phyloP scores from a whole-genome alignment of 2,113 vertebrate species.

The Callorhinus ursinus region DNA sequence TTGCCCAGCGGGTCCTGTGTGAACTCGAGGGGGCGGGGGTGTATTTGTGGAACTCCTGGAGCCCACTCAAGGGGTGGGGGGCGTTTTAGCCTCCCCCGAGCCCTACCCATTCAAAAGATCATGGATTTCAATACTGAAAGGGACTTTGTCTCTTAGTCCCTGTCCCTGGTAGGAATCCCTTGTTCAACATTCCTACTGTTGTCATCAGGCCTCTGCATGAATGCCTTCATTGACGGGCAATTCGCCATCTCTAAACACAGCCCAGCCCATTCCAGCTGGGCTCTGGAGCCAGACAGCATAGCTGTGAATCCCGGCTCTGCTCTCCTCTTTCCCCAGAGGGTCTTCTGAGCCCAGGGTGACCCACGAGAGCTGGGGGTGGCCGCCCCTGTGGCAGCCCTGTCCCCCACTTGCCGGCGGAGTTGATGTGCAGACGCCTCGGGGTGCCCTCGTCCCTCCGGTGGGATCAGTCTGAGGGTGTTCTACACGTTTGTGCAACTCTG shows the following conservation, averaged over 20 bases:
- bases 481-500: fast-evolving
- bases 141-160: background rate
- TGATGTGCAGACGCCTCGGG: background rate
- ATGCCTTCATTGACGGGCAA: background rate
- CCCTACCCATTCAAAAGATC: background rate
- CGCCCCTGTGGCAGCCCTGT: fast-evolving
- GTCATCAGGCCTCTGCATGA: background rate
- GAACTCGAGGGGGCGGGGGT: background rate
- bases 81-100: too few relatives aligned
- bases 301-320: background rate
- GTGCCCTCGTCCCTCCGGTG: fast-evolving
- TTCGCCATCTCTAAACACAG: background rate
- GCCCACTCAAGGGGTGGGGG: background rate
- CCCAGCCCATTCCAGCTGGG: background rate
- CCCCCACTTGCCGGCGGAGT: background rate
- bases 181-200: background rate
- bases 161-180: background rate
- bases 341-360: background rate
- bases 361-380: background rate
- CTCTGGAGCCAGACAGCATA: background rate
- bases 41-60: background rate
- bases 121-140: background rate
- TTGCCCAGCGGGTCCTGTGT: fast-evolving
- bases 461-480: background rate
- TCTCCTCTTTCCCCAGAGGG: background rate